Base-by-base conservation (phyloP, 2,888 invertebrate genomes). In the Oscheius myriophilus region DNA sequence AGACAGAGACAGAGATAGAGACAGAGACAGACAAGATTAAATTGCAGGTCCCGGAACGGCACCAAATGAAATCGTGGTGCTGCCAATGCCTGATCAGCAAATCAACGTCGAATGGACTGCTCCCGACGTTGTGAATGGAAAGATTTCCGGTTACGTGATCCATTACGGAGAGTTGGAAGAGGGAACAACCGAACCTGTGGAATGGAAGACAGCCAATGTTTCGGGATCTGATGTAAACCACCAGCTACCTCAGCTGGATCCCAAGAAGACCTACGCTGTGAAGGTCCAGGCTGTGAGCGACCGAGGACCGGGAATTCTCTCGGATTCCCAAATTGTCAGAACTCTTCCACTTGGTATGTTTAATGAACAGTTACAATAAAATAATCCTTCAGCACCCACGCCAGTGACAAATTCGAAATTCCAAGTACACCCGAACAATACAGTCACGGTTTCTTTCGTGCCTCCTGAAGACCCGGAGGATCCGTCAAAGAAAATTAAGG, bases 61-160 rank as follows among this genome's bases (percentile, higher is more conserved):
- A 14, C 86, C 86, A 9, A 84, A 83, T 68, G 84, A 84, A 52
- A 81, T 86, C 65, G 83, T 82, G 16, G 75, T 81, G 9, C 52
- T 82, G 23, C 83, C 85, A 11, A 72, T 83, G 73, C 80, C 81
- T 18, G 75, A 80, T 49, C 82, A 85, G 66, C 82, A 77, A 54
- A 73, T 84, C 41, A 82, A 82, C 63, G 82, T 85, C 14, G 85
- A 85, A 72, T 85, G 85, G 85, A 84, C 84, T 6, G 76, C 83
- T 33, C 85, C 85, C 9, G 85, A 86, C 68, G 82, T 82, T 42
- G 76, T 83, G 25, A 85, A 85, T 59, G 85, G 85, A n/a, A 77
- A 81, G 63, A 73, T 84, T 53, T 79, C 78, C 16, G 76, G 76
- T 21, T 85, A 82, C 46, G 68, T 85, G 26, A 74, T 85, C 43